These are phyloP conservation scores for Acanthosepion lycidas DNA, from an alignment of 2,888 invertebrate genomes.

Conservation along the genomic window DNA sequence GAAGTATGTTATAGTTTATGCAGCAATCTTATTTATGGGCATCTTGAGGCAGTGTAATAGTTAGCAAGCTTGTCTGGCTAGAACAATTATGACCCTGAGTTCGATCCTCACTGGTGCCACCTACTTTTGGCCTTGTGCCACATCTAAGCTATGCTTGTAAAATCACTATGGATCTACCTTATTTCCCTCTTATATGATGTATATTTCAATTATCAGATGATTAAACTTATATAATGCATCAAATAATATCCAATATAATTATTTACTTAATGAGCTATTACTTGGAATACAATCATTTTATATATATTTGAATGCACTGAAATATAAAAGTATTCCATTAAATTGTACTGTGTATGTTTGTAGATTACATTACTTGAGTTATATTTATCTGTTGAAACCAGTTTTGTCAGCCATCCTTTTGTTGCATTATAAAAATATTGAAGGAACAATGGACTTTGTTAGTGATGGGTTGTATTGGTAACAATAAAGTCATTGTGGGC, in stretches of 20 bases:
- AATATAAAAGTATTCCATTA: not conserved
- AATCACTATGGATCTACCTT: too few species aligned
- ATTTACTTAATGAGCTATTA: not conserved
- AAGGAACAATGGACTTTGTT: not conserved
- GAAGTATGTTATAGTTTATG: too few species aligned
- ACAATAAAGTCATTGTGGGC: not conserved
- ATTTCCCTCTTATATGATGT: too few species aligned
- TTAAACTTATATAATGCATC: too few species aligned
- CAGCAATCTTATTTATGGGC: too few species aligned
- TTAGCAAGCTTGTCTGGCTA: too few species aligned
- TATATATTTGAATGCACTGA: not conserved
- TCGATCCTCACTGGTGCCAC: too few species aligned
- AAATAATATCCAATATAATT: not conserved
- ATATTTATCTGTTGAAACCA: conserved; percentile 12
- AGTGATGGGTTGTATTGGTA: not conserved
- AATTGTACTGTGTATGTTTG: not conserved
- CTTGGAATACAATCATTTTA: not conserved
- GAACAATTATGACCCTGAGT: too few species aligned
- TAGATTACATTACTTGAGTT: conserved; percentile 2
- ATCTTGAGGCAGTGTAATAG: too few species aligned
- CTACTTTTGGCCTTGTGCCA: too few species aligned
- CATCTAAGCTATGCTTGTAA: too few species aligned
- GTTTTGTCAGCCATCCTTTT: not conserved
- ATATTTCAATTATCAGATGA: too few species aligned
- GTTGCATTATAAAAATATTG: not conserved